Evolutionary conservation across 2,888 invertebrate genomes (phyloP), one percentile per base, ranked within the genome.

Genomic region (Temnothorax unifasciatus): DNA sequence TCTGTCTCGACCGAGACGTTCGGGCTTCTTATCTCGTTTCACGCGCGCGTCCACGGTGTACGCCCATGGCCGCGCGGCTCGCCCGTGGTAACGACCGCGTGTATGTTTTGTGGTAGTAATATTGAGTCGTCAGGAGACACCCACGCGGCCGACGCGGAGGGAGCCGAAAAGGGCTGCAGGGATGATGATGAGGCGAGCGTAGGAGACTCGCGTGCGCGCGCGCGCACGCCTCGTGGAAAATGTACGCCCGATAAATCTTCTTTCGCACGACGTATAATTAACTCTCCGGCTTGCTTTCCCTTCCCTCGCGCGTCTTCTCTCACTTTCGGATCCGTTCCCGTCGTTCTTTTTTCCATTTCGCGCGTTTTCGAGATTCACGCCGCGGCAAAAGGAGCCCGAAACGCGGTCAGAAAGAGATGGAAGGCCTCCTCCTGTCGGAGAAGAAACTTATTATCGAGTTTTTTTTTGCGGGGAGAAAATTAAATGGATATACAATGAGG

Each of bases 221-320:
- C 21, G 74, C 50, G 77, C 84, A 71, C 83, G 86, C 86, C 89
- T 86, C 87, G 86, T 83, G 85, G 88, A 90, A 90, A 90, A 86
- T 63, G 79, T 66, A 85, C 74, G 81, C 71, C 89, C 89, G 90
- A 92, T 93, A 92, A 92, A 93, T 93, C 92, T 92, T 90, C 89
- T 82, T 91, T 91, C 89, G 90, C 87, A 86, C 89, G 91, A 90
- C 90, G 92, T 92, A 91, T 93, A 92, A 93, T 92, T 92, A 92
- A 91, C 89, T 68, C 89, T 61, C 79, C 82, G 68, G 82, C 84
- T 66, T 74, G 69, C 59, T 84, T 75, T 84, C 82, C 85, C 83
- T 44, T 41, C 54, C 69, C 71, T 71, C 82, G 77, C 74, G 57
- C 85, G 25, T 68, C 82, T 84, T 34, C 76, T 59, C 47, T 57